Evolutionary conservation across 2,888 invertebrate species (phyloP).

Genomic region (Tuberolachnus salignus): DNA sequence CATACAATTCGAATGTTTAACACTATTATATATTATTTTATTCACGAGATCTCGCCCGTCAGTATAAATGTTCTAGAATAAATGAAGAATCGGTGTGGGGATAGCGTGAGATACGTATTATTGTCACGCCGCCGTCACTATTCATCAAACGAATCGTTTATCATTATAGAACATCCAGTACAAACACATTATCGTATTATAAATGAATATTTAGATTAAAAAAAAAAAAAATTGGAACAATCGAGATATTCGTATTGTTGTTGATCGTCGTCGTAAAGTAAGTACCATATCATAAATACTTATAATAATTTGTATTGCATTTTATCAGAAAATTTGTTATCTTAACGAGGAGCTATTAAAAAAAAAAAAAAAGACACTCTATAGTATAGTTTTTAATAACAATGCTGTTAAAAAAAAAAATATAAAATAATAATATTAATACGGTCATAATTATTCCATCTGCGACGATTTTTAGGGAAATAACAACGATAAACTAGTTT

Average conservation of each 20-base stretch:
- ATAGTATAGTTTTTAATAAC: background rate
- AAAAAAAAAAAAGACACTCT: background rate
- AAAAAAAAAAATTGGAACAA: no score
- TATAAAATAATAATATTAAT: constrained; percentile 30
- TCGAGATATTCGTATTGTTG: background rate
- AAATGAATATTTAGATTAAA: background rate
- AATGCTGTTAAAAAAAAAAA: constrained; percentile 29
- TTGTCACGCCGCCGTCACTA: no score
- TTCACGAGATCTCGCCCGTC: no score
- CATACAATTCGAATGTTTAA: no score
- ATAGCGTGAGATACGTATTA: no score
- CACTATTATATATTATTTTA: no score
- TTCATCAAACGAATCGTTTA: no score
- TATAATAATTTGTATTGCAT: background rate
- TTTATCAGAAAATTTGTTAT: constrained; percentile 19
- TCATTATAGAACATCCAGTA: no score
- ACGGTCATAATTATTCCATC: background rate
- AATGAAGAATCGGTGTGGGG: no score
- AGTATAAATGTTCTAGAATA: no score
- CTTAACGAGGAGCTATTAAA: constrained; percentile 22
- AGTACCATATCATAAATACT: constrained; percentile 7
- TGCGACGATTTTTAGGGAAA: background rate
- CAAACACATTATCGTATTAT: no score
- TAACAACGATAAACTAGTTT: constrained; percentile 12
- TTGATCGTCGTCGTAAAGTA: background rate